Conservation (phyloP, 2,888 invertebrate species). For the Sabellastarte sp. region DNA sequence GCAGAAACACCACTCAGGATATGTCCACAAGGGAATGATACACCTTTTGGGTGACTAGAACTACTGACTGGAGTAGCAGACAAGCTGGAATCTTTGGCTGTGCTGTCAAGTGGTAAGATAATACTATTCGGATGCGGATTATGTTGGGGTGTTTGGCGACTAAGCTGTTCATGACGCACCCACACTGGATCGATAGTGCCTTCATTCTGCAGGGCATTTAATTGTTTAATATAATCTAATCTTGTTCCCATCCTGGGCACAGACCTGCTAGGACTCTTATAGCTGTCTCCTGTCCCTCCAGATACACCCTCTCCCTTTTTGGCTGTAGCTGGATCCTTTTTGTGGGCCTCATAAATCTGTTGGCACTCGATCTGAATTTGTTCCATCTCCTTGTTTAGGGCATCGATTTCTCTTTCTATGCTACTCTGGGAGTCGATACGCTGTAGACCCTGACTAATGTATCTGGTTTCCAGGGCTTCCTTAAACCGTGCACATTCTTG, state of each 20-base stretch:
- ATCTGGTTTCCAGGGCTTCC: conserved; percentile 44
- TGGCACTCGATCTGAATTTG: conserved; percentile 65
- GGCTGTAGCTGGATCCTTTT: conserved; percentile 32
- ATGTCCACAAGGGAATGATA: neutral
- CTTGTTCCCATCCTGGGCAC: conserved; percentile 57
- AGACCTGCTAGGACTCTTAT: conserved; percentile 38
- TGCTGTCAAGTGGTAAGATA: neutral
- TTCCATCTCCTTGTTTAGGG: conserved; percentile 66
- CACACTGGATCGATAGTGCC: conserved; percentile 7
- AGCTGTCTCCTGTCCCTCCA: neutral
- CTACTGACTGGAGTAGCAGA: too few species aligned
- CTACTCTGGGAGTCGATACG: conserved; percentile 50
- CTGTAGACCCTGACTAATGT: neutral
- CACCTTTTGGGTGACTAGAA: neutral
- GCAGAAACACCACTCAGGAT: neutral
- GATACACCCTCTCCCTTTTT: neutral
- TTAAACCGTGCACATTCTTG: conserved; percentile 49
- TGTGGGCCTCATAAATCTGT: conserved; percentile 58
- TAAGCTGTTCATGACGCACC: conserved; percentile 10
- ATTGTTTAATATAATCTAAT: conserved; percentile 37
- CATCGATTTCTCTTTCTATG: conserved; percentile 64
- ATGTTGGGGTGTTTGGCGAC: neutral
- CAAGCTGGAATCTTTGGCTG: too few species aligned
- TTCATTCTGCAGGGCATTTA: neutral
- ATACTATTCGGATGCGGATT: neutral